These are phyloP conservation scores for Drosophila ironensis DNA, from an alignment of 1,140 invertebrate species.

Conservation along the genomic window DNA sequence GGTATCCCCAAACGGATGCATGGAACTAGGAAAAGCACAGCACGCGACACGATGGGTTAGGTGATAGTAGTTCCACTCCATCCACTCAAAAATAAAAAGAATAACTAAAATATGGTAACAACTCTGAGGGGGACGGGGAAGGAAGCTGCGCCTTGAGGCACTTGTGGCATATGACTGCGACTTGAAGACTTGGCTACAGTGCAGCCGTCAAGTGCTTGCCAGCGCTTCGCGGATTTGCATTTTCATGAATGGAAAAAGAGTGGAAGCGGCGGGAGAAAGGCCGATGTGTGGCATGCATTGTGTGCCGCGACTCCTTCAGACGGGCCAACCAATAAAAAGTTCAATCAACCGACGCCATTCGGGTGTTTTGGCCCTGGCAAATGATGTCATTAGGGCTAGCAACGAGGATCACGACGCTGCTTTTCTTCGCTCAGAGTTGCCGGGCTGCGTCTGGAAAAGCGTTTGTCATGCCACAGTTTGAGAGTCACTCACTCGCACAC, in stretches of 20 bases:
- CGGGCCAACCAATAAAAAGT: slow-evolving; percentile 55
- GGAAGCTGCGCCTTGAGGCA: slow-evolving; percentile 57
- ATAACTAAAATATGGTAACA: not conserved
- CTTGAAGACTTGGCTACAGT: slow-evolving; percentile 29
- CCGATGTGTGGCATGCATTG: too few species aligned
- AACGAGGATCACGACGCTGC: slow-evolving; percentile 59
- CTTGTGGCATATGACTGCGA: slow-evolving; percentile 54
- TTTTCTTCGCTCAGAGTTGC: not conserved
- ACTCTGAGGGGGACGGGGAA: slow-evolving; percentile 4
- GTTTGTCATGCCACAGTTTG: slow-evolving; percentile 69
- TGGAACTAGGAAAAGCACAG: slow-evolving; percentile 59
- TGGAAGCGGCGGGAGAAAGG: slow-evolving; percentile 58
- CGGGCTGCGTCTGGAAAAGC: slow-evolving; percentile 39
- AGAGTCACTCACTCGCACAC: slow-evolving; percentile 49
- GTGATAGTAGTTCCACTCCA: slow-evolving; percentile 63
- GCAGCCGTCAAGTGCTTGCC: slow-evolving; percentile 67
- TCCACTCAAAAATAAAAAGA: too few species aligned
- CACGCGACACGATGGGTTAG: slow-evolving; percentile 62
- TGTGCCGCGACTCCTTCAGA: slow-evolving; percentile 27
- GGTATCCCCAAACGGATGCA: slow-evolving; percentile 44
- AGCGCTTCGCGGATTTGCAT: slow-evolving; percentile 59
- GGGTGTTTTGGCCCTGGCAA: slow-evolving; percentile 33
- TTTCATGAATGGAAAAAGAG: slow-evolving; percentile 72
- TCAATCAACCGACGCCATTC: slow-evolving; percentile 65
- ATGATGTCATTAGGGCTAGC: slow-evolving; percentile 65